Evolutionary conservation across 2,113 vertebrate species (phyloP).

Genomic region (Nipponia nippon): DNA sequence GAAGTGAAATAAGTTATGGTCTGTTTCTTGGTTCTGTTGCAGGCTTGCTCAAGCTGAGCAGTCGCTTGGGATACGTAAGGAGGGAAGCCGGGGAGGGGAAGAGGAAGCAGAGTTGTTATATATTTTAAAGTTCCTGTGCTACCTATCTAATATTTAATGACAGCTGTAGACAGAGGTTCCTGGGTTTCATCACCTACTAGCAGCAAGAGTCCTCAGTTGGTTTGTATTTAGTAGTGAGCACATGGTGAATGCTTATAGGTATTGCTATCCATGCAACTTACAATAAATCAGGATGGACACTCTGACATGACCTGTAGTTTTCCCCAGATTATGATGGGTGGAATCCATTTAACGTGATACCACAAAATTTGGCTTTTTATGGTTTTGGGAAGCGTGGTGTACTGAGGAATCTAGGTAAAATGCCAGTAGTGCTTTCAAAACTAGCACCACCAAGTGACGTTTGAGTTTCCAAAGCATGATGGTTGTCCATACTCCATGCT

Average conservation of each 20-base stretch:
- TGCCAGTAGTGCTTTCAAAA: background rate
- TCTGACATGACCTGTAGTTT: background rate
- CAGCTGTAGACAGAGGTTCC: background rate
- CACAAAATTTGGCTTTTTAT: background rate
- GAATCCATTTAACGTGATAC: background rate
- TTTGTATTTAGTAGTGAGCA: background rate
- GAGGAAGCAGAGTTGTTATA: background rate
- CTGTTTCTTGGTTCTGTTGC: background rate
- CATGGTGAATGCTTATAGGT: background rate
- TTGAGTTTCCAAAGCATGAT: background rate
- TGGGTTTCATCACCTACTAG: background rate
- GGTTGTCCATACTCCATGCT: background rate
- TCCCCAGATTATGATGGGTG: background rate
- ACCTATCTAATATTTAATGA: background rate
- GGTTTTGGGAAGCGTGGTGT: background rate
- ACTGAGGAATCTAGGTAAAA: background rate
- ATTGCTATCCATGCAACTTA: background rate
- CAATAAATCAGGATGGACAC: fast-evolving
- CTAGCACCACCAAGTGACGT: background rate
- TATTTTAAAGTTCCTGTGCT: background rate
- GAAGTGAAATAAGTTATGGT: background rate
- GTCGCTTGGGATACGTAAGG: background rate
- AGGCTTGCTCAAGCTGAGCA: background rate
- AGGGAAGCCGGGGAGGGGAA: no score
- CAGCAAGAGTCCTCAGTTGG: background rate